Evolutionary conservation across 2,113 vertebrate genomes (phyloP).

Genomic region (Sinocyclocheilus rhinocerous): DNA sequence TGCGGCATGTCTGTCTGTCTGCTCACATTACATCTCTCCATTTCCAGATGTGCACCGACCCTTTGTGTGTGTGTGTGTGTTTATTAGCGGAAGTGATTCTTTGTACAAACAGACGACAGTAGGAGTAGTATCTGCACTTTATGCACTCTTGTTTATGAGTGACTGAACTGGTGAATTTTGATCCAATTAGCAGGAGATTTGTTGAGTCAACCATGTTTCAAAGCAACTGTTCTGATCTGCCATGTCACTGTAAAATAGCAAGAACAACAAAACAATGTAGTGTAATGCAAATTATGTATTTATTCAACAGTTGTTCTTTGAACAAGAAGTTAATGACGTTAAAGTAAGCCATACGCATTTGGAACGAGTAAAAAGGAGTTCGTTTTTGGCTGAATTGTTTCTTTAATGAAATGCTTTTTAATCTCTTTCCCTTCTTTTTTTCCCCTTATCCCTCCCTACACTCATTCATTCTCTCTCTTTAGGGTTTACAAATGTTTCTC

Average conservation of each 20-base stretch:
- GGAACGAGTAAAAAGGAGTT: neutral
- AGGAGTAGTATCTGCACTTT: neutral
- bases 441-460: neutral
- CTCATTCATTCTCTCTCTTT: constrained; percentile 5
- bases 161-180: constrained; percentile 21
- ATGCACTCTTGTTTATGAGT: neutral
- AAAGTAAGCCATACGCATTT: neutral
- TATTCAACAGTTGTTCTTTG: constrained; percentile 14
- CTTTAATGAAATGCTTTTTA: constrained; percentile 16
- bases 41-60: constrained; percentile 29
- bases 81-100: constrained; percentile 7
- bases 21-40: constrained; percentile 15
- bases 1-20: constrained; percentile 22
- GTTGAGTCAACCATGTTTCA: constrained; percentile 8
- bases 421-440: neutral
- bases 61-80: constrained; percentile 22
- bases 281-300: neutral
- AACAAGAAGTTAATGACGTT: constrained; percentile 4
- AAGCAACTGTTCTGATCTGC: neutral
- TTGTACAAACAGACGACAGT: constrained; percentile 7
- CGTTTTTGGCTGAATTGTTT: neutral
- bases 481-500: constrained; percentile 12
- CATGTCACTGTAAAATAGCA: neutral
- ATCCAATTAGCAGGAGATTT: constrained; percentile 9
- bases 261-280: neutral